phyloP scores from a whole-genome alignment of 53 echinoderm and acorn worm species.

The Antedon mediterranea region DNA sequence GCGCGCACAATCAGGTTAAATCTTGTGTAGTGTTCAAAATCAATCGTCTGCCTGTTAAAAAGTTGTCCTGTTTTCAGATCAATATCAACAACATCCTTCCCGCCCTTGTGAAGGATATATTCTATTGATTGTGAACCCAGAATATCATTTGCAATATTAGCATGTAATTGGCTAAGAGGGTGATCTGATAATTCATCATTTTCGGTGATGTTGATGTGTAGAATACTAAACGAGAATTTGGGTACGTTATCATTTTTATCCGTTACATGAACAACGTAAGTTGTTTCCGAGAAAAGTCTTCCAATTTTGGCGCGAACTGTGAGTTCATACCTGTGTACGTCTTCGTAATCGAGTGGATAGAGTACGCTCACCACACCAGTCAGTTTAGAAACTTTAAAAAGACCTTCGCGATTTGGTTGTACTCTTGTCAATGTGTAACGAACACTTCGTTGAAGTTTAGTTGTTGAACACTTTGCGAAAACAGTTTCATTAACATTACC shows the following conservation, averaged over 20 bases:
- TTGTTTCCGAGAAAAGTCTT: slow-evolving; percentile 19
- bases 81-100: slow-evolving; percentile 40
- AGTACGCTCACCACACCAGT: slow-evolving; percentile 33
- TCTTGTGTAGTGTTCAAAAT: slow-evolving; percentile 59
- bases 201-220: slow-evolving; percentile 66
- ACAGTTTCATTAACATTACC: slow-evolving; percentile 36
- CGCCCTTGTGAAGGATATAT: slow-evolving; percentile 50
- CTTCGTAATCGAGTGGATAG: slow-evolving; percentile 44
- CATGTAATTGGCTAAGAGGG: not conserved
- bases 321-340: slow-evolving; percentile 18
- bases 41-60: slow-evolving; percentile 40
- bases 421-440: slow-evolving; percentile 13
- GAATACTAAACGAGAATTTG: slow-evolving; percentile 53
- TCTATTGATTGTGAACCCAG: slow-evolving; percentile 50
- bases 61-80: slow-evolving; percentile 43
- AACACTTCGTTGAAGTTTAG: slow-evolving; percentile 6
- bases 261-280: slow-evolving; percentile 21
- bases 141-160: slow-evolving; percentile 35
- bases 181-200: slow-evolving; percentile 46
- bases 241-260: slow-evolving; percentile 89
- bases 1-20: slow-evolving; percentile 60
- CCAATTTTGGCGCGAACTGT: slow-evolving; percentile 23
- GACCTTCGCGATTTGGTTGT: slow-evolving; percentile 13
- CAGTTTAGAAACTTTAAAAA: slow-evolving; percentile 25
- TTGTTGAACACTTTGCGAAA: slow-evolving; percentile 19